Base-by-base conservation (phyloP, 2,888 invertebrate species). In the Cephus rjabovi region DNA sequence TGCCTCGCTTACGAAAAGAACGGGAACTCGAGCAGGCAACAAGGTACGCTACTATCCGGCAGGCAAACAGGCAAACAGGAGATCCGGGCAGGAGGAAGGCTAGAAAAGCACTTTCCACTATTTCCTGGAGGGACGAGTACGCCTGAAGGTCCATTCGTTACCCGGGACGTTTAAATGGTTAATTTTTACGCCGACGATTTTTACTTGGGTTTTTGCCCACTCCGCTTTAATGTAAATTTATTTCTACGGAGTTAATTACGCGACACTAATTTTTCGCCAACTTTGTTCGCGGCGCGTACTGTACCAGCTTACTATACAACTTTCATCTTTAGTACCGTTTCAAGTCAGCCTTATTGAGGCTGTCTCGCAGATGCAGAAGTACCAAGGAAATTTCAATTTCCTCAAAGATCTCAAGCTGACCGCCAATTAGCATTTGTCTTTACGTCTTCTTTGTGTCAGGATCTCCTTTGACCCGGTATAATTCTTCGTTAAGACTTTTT, bases 261-360 rank as follows among this genome's bases (percentile, higher is more conserved):
- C 89, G 90, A 90, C 90, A 88, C 88, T 89, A 90, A 90, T 90
- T 90, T 88, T 86, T 87, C 84, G 81, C 87, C 87, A 88, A 90
- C 88, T 90, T 87, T 74, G 76, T 76, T 79, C 79, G 1, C 40
- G 56, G 0, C 56, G 56, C 56, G 23, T 56, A 56, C 56, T 56
- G 9, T 23, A 56, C 23, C 56, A 23, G 23, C 56, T 23, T 56
- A 56, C 56, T 23, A 23, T 23, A 23, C 56, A 56, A 56, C 9
- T 56, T 56, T 23, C 23, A 9, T 56, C 56, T 56, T 56, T 23
- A 56, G 56, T 56, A 56, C 23, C 56, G 56, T 56, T 56, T 56
- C 56, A 23, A 56, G 56, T 56, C 56, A 9, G 56, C 56, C 56
- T 56, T 34, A 34, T 9, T 23, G 23, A 56, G 56, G 73, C 69